These are phyloP conservation scores for Operophtera brumata DNA, from an alignment of 2,888 invertebrate species.

Conservation along the genomic window DNA sequence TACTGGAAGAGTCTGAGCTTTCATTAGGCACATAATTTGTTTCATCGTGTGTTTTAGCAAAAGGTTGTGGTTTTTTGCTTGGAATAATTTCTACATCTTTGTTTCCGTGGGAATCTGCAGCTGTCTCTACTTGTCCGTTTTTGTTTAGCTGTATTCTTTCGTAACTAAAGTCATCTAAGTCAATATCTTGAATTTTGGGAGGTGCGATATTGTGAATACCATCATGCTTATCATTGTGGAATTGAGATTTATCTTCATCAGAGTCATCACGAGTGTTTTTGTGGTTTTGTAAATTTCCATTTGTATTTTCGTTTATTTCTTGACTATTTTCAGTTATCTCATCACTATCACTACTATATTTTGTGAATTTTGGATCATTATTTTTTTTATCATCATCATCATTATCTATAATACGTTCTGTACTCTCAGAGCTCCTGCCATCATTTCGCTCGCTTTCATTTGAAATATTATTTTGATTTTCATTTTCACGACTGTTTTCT, in stretches of 20 bases:
- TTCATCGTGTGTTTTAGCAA: constrained; percentile 27
- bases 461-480: neutral
- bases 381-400: constrained; percentile 8
- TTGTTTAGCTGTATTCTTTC: constrained; percentile 53
- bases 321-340: constrained; percentile 30
- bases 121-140: constrained; percentile 47
- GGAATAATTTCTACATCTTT: constrained; percentile 28
- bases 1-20: constrained; percentile 29
- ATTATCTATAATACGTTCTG: constrained; percentile 18
- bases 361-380: constrained; percentile 17
- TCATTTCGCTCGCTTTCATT: constrained; percentile 9
- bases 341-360: constrained; percentile 19
- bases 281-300: neutral
- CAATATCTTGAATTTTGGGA: constrained; percentile 48
- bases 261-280: neutral
- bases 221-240: constrained; percentile 1
- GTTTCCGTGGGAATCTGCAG: constrained; percentile 41
- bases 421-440: constrained; percentile 8
- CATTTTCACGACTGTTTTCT: constrained; percentile 19
- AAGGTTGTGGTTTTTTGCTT: constrained; percentile 28
- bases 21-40: constrained; percentile 30
- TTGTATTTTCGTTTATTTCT: constrained; percentile 8
- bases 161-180: constrained; percentile 55
- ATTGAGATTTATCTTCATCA: constrained; percentile 29
- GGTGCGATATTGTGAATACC: constrained; percentile 22